A percentile compares a stretch with the other conserved stretches of the same genome.
Evolutionary conservation across 2,888 invertebrate species (phyloP).

Genomic region (Machimus atricapillus): DNA sequence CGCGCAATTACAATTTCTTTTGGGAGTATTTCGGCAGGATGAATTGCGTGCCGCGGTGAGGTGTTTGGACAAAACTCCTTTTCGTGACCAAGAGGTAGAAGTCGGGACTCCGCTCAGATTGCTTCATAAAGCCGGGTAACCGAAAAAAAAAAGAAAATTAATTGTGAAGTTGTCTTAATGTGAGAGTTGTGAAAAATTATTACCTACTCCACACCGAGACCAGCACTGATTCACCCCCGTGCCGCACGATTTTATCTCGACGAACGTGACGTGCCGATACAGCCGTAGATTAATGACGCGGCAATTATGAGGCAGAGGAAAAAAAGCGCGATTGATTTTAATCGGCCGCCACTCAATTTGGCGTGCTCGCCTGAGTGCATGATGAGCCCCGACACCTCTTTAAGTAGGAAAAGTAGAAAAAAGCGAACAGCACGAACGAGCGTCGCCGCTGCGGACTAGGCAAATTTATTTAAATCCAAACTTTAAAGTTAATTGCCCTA

Average conservation of each 20-base stretch:
- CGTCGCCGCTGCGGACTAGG: neutral
- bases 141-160: neutral
- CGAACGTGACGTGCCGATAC: neutral
- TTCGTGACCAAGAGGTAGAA: neutral
- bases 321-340: neutral
- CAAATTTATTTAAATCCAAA: neutral
- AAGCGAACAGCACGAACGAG: neutral
- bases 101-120: neutral
- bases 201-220: neutral
- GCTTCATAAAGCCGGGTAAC: neutral
- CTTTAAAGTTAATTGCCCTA: neutral
- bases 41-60: neutral
- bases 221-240: neutral
- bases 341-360: neutral
- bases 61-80: neutral
- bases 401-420: neutral
- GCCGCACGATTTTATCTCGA: neutral
- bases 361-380: neutral
- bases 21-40: neutral
- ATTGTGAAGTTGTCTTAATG: neutral
- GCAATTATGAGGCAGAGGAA: neutral
- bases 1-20: neutral
- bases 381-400: neutral
- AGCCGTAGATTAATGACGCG: neutral
- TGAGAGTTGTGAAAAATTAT: neutral